Percentiles rank a stretch among this genome's conserved stretches.
These are phyloP conservation scores for Carabus problematicus DNA, from an alignment of 2,888 invertebrate species.

Conservation along the genomic window DNA sequence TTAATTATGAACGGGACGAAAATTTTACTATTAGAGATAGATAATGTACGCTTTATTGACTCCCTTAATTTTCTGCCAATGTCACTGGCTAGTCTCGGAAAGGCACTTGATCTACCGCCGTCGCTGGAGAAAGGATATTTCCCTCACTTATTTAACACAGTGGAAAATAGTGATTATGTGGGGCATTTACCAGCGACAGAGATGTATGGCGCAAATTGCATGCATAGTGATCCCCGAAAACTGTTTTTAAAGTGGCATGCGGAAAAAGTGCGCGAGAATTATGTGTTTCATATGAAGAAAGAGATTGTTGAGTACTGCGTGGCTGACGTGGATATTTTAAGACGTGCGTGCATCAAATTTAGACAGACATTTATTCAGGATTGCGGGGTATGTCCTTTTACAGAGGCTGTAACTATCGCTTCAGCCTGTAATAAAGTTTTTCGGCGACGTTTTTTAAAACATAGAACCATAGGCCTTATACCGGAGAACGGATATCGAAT, in stretches of 20 bases:
- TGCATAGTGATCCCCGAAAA: slow-evolving; percentile 41
- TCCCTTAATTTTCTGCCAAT: slow-evolving; percentile 50
- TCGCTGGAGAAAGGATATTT: slow-evolving; percentile 47
- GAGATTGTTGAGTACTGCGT: slow-evolving; percentile 49
- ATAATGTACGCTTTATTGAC: too few relatives aligned
- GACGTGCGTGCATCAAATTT: slow-evolving; percentile 49
- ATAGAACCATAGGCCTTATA: slow-evolving; percentile 46
- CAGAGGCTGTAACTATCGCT: slow-evolving; percentile 47
- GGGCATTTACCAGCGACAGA: slow-evolving; percentile 44
- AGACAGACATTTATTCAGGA: slow-evolving; percentile 45
- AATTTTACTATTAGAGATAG: slow-evolving; percentile 44
- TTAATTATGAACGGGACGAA: slow-evolving; percentile 43
- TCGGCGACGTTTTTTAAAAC: slow-evolving; percentile 48
- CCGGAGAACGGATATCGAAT: not conserved
- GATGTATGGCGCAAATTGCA: slow-evolving; percentile 46
- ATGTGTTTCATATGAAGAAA: slow-evolving; percentile 48
- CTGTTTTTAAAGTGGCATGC: slow-evolving; percentile 45
- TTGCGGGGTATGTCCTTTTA: slow-evolving; percentile 49
- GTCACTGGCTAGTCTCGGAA: slow-evolving; percentile 44
- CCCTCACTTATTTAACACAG: slow-evolving; percentile 44
- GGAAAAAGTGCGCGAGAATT: slow-evolving; percentile 36
- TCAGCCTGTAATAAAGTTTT: slow-evolving; percentile 48
- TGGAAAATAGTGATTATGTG: slow-evolving; percentile 47
- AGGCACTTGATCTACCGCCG: slow-evolving; percentile 44
- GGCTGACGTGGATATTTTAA: slow-evolving; percentile 49